Evolutionary conservation across 2,797 vertebrate species (phyloP).

Genomic region (Trachurus trachurus): DNA sequence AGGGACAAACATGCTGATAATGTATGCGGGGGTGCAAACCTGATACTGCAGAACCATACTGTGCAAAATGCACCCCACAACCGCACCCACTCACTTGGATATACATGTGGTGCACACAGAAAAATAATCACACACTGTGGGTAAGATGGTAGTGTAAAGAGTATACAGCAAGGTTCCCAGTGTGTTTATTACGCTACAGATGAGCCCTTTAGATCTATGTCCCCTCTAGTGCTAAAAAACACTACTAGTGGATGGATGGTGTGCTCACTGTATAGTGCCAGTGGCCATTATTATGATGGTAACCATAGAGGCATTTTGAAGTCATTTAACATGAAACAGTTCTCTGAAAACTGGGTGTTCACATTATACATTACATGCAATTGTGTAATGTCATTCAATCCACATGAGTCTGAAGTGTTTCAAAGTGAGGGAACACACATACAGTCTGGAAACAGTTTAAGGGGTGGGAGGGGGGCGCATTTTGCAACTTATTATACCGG

Average conservation of each 20-base stretch:
- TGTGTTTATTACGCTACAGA: constrained; percentile 47
- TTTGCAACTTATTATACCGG: constrained; percentile 66
- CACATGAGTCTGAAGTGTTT: constrained; percentile 64
- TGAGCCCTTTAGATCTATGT: constrained; percentile 50
- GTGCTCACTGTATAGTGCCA: constrained; percentile 30
- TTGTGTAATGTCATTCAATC: constrained; percentile 70
- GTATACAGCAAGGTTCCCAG: constrained; percentile 9
- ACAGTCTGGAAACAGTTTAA: constrained; percentile 78
- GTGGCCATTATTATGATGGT: constrained; percentile 59
- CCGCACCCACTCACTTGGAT: constrained; percentile 11
- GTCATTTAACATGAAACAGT: constrained; percentile 69
- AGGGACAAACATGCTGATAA: constrained; percentile 78
- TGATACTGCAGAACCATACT: constrained; percentile 54
- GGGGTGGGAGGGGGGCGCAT: constrained; percentile 39
- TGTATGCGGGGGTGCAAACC: constrained; percentile 66
- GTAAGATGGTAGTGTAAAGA: constrained; percentile 41
- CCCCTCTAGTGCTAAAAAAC: constrained; percentile 35
- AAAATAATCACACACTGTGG: constrained; percentile 37
- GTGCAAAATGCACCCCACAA: constrained; percentile 36
- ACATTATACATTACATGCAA: constrained; percentile 61
- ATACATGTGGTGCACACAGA: constrained; percentile 24
- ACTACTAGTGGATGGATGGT: constrained; percentile 33
- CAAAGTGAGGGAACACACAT: constrained; percentile 65
- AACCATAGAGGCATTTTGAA: constrained; percentile 71
- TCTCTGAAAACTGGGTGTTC: constrained; percentile 60